Evolutionary conservation across 2,888 invertebrate genomes (phyloP).

Genomic region (Latrodectus elegans): DNA sequence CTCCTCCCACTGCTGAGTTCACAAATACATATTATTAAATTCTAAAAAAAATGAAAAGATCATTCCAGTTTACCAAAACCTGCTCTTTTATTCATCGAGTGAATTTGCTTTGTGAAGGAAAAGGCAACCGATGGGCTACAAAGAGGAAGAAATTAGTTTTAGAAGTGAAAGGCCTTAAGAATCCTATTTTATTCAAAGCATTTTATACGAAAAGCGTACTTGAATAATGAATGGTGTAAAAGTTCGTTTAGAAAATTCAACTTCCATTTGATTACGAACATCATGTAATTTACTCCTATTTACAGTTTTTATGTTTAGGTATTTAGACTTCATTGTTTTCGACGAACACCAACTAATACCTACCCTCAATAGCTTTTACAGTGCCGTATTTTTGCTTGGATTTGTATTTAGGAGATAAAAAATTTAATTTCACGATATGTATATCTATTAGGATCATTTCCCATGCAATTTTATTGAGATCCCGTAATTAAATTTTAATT

Average conservation of each 20-base stretch:
- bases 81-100: constrained; percentile 64
- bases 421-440: too few species aligned
- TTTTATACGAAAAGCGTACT: constrained; percentile 36
- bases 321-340: too few species aligned
- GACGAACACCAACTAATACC: too few species aligned
- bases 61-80: constrained; percentile 59
- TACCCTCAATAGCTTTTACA: too few species aligned
- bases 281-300: constrained; percentile 39
- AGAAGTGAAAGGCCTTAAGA: constrained; percentile 48
- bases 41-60: constrained; percentile 60
- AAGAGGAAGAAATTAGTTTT: constrained; percentile 2
- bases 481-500: too few species aligned
- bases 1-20: constrained; percentile 25
- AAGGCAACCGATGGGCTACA: constrained; percentile 25
- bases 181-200: constrained; percentile 65
- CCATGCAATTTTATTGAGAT: too few species aligned
- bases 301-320: constrained; percentile 13
- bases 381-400: too few species aligned
- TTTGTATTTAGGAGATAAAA: too few species aligned
- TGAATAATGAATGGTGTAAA: constrained; percentile 60
- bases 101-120: constrained; percentile 10
- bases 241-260: constrained; percentile 45
- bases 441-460: too few species aligned
- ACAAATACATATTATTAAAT: constrained; percentile 66
- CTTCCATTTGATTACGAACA: constrained; percentile 1